Percentiles rank a stretch among this genome's conserved stretches.
These are phyloP conservation scores for Noturus placidus DNA, from an alignment of 2,113 vertebrate species.

Conservation along the genomic window DNA sequence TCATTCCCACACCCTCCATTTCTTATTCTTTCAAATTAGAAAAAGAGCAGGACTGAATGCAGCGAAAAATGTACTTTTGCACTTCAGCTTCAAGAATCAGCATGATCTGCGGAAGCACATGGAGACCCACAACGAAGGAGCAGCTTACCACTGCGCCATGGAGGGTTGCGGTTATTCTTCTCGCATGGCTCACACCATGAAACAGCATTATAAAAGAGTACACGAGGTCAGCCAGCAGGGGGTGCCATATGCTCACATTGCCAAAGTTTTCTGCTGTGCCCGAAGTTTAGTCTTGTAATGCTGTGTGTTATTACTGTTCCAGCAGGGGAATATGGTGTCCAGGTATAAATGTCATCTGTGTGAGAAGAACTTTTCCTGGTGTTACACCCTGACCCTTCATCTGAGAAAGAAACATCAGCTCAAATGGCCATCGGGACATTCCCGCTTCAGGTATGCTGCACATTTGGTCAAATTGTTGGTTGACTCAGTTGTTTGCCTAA, in stretches of 20 bases:
- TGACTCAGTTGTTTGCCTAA: neutral
- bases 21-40: neutral
- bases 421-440: constrained; percentile 77
- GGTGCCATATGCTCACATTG: neutral
- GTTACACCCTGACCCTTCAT: constrained; percentile 75
- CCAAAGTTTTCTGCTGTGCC: neutral
- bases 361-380: constrained; percentile 79
- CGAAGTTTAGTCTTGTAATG: too few relatives aligned
- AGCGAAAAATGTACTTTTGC: constrained; percentile 13
- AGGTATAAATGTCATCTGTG: constrained; percentile 78
- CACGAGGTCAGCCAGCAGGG: constrained; percentile 64
- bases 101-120: constrained; percentile 76
- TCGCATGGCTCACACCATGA: constrained; percentile 63
- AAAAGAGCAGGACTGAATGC: neutral
- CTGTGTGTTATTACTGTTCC: constrained; percentile 4
- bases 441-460: constrained; percentile 70
- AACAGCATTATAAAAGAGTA: constrained; percentile 69
- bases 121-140: constrained; percentile 74
- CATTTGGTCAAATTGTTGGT: neutral
- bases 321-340: constrained; percentile 69
- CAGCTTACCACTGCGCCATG: constrained; percentile 72
- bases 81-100: constrained; percentile 73
- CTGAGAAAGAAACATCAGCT: constrained; percentile 76
- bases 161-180: constrained; percentile 75
- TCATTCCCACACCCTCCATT: neutral